Percentiles rank a stretch among this genome's conserved stretches.
Conservation (phyloP, 2,888 invertebrate genomes). For the Azorinus chamasolen region DNA sequence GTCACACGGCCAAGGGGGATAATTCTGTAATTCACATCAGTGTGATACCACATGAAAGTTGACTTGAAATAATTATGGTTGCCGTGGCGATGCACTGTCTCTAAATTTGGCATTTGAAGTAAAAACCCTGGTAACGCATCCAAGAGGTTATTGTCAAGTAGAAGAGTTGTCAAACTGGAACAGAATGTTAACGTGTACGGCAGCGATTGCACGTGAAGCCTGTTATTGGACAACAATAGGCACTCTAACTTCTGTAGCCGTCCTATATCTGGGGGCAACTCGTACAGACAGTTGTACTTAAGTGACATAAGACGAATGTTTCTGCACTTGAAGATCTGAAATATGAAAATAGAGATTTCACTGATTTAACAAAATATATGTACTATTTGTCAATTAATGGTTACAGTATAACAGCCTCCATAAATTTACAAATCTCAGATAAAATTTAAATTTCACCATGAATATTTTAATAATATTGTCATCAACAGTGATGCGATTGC, state of each 20-base stretch:
- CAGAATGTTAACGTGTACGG: constrained; percentile 87
- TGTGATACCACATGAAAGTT: constrained; percentile 88
- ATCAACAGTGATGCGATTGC: no score
- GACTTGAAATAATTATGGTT: constrained; percentile 88
- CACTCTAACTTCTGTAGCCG: constrained; percentile 86
- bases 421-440: no score
- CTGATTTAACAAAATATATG: no score
- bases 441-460: no score
- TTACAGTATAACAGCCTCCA: no score
- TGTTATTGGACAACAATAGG: constrained; percentile 87
- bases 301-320: constrained; percentile 86
- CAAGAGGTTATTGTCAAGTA: constrained; percentile 87
- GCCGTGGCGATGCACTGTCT: constrained; percentile 87
- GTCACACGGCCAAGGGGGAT: constrained; percentile 78
- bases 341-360: constrained; percentile 15
- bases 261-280: constrained; percentile 87
- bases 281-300: constrained; percentile 86
- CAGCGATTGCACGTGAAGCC: constrained; percentile 86
- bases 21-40: constrained; percentile 86
- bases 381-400: no score
- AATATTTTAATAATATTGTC: no score
- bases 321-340: constrained; percentile 86
- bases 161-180: constrained; percentile 83
- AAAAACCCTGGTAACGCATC: constrained; percentile 87
- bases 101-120: constrained; percentile 85